Percentiles rank a stretch among this genome's conserved stretches.
phyloP scores from a whole-genome alignment of 2,113 vertebrate genomes.

The Apus apus region DNA sequence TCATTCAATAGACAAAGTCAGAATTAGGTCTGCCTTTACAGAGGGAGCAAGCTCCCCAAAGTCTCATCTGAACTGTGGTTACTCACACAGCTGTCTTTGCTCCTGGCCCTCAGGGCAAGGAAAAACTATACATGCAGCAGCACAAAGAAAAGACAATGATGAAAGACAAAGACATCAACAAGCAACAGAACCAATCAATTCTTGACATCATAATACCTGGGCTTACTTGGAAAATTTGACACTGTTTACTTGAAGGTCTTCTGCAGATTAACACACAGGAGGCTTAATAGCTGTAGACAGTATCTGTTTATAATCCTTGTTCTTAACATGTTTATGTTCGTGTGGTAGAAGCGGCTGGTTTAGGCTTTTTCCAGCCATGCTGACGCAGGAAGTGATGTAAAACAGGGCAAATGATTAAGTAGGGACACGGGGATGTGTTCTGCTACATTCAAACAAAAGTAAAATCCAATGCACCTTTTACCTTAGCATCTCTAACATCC shows the following conservation, averaged over 20 bases:
- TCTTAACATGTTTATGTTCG: constrained; percentile 31
- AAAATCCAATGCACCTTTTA: background rate
- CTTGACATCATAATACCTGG: background rate
- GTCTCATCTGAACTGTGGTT: background rate
- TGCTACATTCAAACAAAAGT: background rate
- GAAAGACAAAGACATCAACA: background rate
- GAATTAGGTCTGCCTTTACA: background rate
- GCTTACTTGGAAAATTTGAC: background rate
- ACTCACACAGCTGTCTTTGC: background rate
- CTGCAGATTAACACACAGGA: constrained; percentile 29
- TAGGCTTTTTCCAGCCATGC: constrained; percentile 31
- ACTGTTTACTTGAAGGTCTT: constrained; percentile 35
- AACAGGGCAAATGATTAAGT: background rate
- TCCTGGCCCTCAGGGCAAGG: background rate
- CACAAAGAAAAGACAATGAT: background rate
- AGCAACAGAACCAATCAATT: background rate
- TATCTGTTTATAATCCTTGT: constrained; percentile 48
- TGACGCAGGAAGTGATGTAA: constrained; percentile 50
- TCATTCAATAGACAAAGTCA: background rate
- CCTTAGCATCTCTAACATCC: background rate
- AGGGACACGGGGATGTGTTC: background rate
- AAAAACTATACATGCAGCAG: background rate
- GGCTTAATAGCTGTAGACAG: background rate
- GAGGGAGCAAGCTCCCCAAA: background rate
- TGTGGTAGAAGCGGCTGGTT: constrained; percentile 3